Base-by-base conservation (phyloP, 2,888 invertebrate species). In the Chydorus sphaericus region DNA sequence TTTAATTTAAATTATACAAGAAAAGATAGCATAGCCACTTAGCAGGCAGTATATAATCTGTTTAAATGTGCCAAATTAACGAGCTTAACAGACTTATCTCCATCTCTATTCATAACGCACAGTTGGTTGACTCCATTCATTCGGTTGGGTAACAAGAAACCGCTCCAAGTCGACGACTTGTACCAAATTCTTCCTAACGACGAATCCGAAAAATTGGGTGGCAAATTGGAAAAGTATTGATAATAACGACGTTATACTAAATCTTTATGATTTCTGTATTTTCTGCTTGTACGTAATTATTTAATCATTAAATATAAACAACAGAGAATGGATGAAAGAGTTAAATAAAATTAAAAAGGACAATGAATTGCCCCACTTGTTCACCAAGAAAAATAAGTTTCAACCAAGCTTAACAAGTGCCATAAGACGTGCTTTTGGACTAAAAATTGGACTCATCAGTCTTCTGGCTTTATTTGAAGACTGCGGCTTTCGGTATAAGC, bases 41-140 rank as follows among this genome's bases (percentile, higher is more conserved):
- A n/a, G n/a, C n/a, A n/a, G n/a, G n/a, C n/a, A n/a, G n/a, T n/a
- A n/a, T n/a, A n/a, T n/a, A n/a, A n/a, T n/a, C n/a, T n/a, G n/a
- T n/a, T n/a, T n/a, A n/a, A n/a, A n/a, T n/a, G n/a, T n/a, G n/a
- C n/a, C n/a, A n/a, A n/a, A n/a, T n/a, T n/a, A n/a, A n/a, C n/a
- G n/a, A n/a, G n/a, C n/a, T n/a, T n/a, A n/a, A n/a, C n/a, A n/a
- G n/a, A n/a, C n/a, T n/a, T n/a, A n/a, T n/a, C n/a, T n/a, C n/a
- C n/a, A n/a, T n/a, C n/a, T 33, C 18, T 39, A 23, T 49, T 83
- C 80, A n/a, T n/a, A n/a, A n/a, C n/a, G n/a, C 56, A 8, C 57
- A 66, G 66, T 58, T 66, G 66, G 66, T 50, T 65, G 18, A 60
- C 59, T 23, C 61, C 63, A 6, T 54, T 65, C 11, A 65, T 66